Evolutionary conservation across 1,140 invertebrate genomes (phyloP), one percentile per base, ranked within the genome.

Genomic region (Teleopsis dalmanni): DNA sequence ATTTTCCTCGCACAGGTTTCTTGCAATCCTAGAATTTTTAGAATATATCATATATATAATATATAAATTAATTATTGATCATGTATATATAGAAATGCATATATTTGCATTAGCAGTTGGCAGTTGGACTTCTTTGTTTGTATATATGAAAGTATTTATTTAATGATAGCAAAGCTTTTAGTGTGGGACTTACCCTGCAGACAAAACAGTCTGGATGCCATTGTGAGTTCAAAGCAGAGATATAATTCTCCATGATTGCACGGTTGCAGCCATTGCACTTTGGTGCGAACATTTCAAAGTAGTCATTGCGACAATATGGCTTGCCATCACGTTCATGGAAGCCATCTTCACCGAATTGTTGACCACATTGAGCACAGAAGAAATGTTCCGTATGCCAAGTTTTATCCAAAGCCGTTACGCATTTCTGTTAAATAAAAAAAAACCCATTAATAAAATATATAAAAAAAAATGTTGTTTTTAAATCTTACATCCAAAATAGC

Each of bases 171-270:
- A 31, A 31, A 9, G 9, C n/a, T n/a, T n/a, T n/a, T n/a, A n/a
- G n/a, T n/a, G n/a, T n/a, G 63, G 54, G 57, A 81, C 88, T 81
- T 82, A 98, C 95, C 86, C 93, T 86, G 81, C 97, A 99, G 50
- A 98, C 94, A 77, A 99, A 99, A 73, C 97, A 99, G 69, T 97
- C 91, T 10, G 95, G 91, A 78, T 99, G 97, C 96, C 96, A 99
- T 71, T 99, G 95, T 48, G 86, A 83, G 71, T 95, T 97, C 37
- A 99, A 75, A 11, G 96, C 96, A 2, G 94, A 96, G 63, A 99
- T 98, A 71, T 98, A 99, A 73, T 98, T 98, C 71, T 97, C 94
- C 82, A 94, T 96, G 58, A 99, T 99, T 38, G 97, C 89, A 27
- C 89, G 82, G 58, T 84, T 87, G 77, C 97, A 99, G 16, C 94